Conservation (phyloP, 2,113 vertebrate species). For the Tupaia tana region DNA sequence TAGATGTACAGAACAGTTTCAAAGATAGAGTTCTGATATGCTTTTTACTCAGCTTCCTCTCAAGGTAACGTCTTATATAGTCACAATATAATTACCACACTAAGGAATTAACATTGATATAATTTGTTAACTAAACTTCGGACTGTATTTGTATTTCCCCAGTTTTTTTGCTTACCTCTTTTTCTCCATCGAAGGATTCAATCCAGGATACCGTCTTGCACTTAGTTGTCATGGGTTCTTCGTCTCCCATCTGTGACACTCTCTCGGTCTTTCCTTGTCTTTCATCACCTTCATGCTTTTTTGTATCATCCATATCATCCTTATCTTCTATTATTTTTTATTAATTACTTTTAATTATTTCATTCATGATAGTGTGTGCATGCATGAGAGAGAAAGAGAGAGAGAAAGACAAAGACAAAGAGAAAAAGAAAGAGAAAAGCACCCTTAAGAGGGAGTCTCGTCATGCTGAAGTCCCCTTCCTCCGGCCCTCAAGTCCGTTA, state of each 20-base stretch:
- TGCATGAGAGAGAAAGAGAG: too few species aligned
- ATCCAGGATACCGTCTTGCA: background rate
- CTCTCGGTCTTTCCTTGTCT: conserved; percentile 12
- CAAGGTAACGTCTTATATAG: background rate
- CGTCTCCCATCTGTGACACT: background rate
- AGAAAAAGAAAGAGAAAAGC: too few species aligned
- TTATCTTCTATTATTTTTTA: background rate
- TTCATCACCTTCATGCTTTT: background rate
- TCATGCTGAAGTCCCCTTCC: too few species aligned
- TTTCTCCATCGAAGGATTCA: background rate
- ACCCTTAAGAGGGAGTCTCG: too few species aligned
- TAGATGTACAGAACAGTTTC: background rate
- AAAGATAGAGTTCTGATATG: background rate
- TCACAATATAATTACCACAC: background rate
- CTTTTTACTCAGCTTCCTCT: background rate
- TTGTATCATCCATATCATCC: background rate
- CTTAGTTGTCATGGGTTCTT: background rate
- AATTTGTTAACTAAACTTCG: background rate
- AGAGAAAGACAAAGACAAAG: too few species aligned
- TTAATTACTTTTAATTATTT: conserved; percentile 13
- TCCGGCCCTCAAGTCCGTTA: too few species aligned
- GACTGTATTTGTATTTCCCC: background rate
- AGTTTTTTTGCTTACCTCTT: background rate
- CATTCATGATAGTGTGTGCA: background rate
- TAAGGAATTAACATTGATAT: background rate